Evolutionary conservation across 2,113 vertebrate species (phyloP), one percentile per base, ranked within the genome.

Genomic region (Protomyctophum bolini): DNA sequence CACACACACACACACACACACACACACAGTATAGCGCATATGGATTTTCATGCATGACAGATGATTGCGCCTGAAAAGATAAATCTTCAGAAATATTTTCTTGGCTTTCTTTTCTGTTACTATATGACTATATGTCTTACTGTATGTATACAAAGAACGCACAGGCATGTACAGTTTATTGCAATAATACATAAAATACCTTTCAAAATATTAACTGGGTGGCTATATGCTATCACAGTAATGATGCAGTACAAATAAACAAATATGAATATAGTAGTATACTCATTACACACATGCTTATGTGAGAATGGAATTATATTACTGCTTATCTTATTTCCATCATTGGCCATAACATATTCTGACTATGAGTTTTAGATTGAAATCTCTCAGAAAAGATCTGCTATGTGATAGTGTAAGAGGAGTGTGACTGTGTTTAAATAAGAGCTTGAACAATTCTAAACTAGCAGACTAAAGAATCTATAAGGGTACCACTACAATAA

Each of bases 1-100:
- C 6, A 7, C 2, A 6, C 54, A 56, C 54, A 6, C 54, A 14
- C 10, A 12, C 54, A 56, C 54, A 56, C 11, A 2, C n/a, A 41
- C 10, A 4, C 14, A 33, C 46, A 54, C 70, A 58, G 56, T 33
- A 52, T 28, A 62, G 48, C 65, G 14, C 66, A 54, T 66, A 63
- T 65, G 41, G 8, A 66, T 70, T 56, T 75, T 68, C 60, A 63
- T n/a, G 12, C 75, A 79, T 81, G 78, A 76, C 15, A 51, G 54
- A 79, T 73, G 62, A 72, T 21, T 58, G 62, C 81, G 68, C 61
- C 63, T 72, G 58, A 69, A 58, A 66, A 58, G 70, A 33, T 62
- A 78, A 51, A 33, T 47, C 28, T 52, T 76, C 33, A 45, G 28
- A 58, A 6, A 52, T 4, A 2, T 56, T 63, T 68, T 64, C 7